A percentile compares a stretch with the other conserved stretches of the same genome.
Conservation (phyloP, 2,113 vertebrate species). For the Rhea americana region DNA sequence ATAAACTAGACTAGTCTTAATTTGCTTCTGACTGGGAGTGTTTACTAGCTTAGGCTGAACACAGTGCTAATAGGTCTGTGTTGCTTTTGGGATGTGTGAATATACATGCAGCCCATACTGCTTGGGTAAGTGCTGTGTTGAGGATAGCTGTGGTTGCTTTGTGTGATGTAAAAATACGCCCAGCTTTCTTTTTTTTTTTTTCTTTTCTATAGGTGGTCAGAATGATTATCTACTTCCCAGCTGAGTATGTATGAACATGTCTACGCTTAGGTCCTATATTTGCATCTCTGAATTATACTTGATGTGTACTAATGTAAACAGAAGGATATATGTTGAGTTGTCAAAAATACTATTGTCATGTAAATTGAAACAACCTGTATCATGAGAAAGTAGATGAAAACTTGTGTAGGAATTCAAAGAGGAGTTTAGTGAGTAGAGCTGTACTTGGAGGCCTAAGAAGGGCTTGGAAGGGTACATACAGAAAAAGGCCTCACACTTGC, state of each 20-base stretch:
- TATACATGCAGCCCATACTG: background rate
- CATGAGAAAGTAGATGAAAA: background rate
- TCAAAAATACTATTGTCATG: background rate
- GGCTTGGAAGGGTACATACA: background rate
- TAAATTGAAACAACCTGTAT: background rate
- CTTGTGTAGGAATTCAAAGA: background rate
- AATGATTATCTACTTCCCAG: background rate
- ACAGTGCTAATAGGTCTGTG: background rate
- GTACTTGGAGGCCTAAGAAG: background rate
- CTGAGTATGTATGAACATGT: background rate
- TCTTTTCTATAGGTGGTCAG: background rate
- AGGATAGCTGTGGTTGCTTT: background rate
- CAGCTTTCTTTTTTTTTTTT: background rate
- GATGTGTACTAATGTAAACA: background rate
- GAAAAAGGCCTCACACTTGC: accelerated
- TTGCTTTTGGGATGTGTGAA: accelerated
- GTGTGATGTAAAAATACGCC: background rate
- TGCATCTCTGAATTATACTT: background rate
- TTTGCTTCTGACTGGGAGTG: background rate
- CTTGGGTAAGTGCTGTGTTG: accelerated
- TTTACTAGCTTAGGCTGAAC: background rate
- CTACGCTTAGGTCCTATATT: background rate
- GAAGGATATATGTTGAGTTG: background rate
- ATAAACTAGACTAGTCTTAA: background rate
- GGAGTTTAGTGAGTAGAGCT: background rate